A percentile compares a stretch with the other conserved stretches of the same genome.
Evolutionary conservation across 37 sponge, comb jelly and placozoan genomes (phyloP).

Genomic region (Hormiphora californensis): DNA sequence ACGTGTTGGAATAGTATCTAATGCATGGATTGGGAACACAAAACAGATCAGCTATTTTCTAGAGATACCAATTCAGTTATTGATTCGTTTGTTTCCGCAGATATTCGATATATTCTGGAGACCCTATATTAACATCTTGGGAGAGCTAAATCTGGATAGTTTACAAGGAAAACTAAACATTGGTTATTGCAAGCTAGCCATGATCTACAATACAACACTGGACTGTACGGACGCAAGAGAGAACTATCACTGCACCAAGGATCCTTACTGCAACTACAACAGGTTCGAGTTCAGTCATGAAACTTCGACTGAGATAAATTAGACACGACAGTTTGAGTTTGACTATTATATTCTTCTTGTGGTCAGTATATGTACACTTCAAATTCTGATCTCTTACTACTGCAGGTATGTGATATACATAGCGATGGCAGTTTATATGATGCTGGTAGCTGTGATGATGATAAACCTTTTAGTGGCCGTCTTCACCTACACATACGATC

Average conservation of each 20-base stretch:
- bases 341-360: background rate
- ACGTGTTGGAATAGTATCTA: no score
- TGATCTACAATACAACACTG: background rate
- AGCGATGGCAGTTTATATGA: background rate
- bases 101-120: background rate
- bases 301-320: no score
- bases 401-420: background rate
- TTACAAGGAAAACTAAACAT: background rate
- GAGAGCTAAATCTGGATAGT: background rate
- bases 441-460: conserved; percentile 27
- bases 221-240: background rate
- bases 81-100: no score
- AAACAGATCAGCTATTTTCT: no score
- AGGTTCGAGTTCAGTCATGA: no score
- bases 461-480: background rate
- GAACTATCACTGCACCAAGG: background rate
- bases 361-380: no score
- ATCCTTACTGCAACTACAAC: background rate
- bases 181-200: background rate
- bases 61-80: no score
- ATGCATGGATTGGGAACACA: no score
- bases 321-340: no score
- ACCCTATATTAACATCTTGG: conserved; percentile 7
- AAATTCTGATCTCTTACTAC: background rate
- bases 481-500: conserved; percentile 24